Conservation (phyloP, 2,113 vertebrate genomes). For the Melanerpes formicivorus region DNA sequence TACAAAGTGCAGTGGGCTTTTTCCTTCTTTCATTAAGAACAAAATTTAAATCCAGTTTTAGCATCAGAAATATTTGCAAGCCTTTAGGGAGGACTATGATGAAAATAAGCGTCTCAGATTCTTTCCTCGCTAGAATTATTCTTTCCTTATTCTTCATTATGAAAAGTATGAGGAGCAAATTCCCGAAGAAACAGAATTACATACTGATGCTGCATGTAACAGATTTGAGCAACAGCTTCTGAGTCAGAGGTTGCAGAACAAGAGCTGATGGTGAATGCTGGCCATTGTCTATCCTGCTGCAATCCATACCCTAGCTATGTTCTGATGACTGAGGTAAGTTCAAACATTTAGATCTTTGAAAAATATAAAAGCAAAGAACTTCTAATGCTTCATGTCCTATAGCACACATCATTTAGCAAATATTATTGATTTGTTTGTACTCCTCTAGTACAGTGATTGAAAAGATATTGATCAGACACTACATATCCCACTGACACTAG, state of each 20-base stretch:
- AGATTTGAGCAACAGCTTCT: not conserved
- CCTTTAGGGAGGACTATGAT: not conserved
- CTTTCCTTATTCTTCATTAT: not conserved
- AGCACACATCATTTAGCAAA: not conserved
- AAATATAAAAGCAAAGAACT: not conserved
- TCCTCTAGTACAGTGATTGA: not conserved
- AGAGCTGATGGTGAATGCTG: not conserved
- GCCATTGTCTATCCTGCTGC: not conserved
- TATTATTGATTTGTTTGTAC: not conserved
- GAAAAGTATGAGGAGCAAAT: not conserved
- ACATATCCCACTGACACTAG: not conserved
- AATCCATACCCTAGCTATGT: not conserved
- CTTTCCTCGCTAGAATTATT: conserved; percentile 20
- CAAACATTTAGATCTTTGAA: not conserved
- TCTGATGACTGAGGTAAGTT: not conserved
- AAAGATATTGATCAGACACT: not conserved
- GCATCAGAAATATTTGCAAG: conserved; percentile 42
- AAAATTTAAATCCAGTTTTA: not conserved
- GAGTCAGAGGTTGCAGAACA: not conserved
- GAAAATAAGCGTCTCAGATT: conserved; percentile 38
- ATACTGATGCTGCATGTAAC: not conserved
- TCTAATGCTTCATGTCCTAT: not conserved
- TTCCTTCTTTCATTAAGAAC: not conserved
- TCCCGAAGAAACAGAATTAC: not conserved
- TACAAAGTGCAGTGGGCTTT: not conserved